A percentile compares a stretch with the other conserved stretches of the same genome.
Evolutionary conservation across 2,113 vertebrate species (phyloP).

Genomic region (Grallaria varia): DNA sequence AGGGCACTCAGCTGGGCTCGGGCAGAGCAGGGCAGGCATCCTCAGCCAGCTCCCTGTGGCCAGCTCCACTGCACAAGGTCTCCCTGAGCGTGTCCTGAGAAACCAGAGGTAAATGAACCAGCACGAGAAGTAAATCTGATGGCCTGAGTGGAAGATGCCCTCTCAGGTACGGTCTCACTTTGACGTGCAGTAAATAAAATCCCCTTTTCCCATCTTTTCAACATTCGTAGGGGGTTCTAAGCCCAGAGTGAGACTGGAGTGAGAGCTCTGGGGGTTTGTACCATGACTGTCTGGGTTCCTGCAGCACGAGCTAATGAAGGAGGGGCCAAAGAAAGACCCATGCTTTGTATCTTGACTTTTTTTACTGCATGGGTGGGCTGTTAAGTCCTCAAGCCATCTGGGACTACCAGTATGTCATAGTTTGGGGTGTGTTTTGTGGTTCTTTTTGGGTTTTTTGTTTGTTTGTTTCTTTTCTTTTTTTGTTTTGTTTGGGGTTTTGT

Average conservation of each 20-base stretch:
- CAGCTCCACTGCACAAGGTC: not conserved
- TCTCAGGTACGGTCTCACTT: not conserved
- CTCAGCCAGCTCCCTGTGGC: not conserved
- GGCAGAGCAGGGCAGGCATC: not conserved
- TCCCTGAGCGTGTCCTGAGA: not conserved
- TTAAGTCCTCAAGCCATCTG: not conserved
- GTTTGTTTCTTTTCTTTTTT: too few relatives aligned
- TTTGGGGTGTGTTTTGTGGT: not conserved
- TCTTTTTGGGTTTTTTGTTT: too few relatives aligned
- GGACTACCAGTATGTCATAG: not conserved
- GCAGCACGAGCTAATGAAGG: not conserved
- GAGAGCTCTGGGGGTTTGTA: not conserved
- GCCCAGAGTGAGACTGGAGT: not conserved
- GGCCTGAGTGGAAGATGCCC: not conserved
- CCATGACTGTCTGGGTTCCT: not conserved
- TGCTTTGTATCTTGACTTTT: not conserved
- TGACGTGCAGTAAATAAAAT: not conserved
- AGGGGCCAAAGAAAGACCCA: not conserved
- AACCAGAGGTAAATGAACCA: not conserved
- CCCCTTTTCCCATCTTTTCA: fast-evolving
- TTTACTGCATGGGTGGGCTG: not conserved
- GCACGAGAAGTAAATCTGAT: not conserved
- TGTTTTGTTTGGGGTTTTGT: too few relatives aligned
- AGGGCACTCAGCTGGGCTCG: not conserved
- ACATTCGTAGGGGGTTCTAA: fast-evolving